Conservation (phyloP, 2,888 invertebrate species). For the Bembecia ichneumoniformis region DNA sequence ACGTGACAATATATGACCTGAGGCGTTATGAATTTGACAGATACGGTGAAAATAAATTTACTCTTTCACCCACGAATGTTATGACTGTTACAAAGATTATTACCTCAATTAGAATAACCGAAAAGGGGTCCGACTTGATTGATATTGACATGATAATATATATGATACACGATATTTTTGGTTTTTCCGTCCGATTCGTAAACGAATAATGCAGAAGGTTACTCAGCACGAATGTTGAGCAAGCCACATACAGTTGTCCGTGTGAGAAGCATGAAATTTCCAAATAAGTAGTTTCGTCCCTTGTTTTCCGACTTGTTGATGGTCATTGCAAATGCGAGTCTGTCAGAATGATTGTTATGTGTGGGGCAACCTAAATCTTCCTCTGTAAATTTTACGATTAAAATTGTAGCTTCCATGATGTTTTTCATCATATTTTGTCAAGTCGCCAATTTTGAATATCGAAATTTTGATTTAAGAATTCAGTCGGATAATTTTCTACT, state of each 20-base stretch:
- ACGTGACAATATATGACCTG: too few species aligned
- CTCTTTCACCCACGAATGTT: too few species aligned
- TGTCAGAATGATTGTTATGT: slow-evolving; percentile 4
- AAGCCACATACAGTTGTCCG: slow-evolving; percentile 9
- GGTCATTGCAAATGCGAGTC: slow-evolving; percentile 18
- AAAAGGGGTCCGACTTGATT: too few species aligned
- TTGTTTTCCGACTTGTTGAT: slow-evolving; percentile 13
- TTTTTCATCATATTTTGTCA: slow-evolving; percentile 8
- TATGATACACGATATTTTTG: slow-evolving; percentile 13
- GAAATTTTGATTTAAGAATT: slow-evolving; percentile 13
- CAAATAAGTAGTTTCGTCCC: slow-evolving; percentile 6
- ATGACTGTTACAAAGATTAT: too few species aligned
- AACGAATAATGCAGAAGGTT: slow-evolving; percentile 13
- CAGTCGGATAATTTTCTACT: slow-evolving; percentile 11
- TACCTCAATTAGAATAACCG: too few species aligned
- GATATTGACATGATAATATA: too few species aligned
- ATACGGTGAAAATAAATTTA: too few species aligned
- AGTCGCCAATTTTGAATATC: slow-evolving; percentile 8
- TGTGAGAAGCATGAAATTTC: slow-evolving; percentile 11
- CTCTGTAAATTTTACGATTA: slow-evolving; percentile 8
- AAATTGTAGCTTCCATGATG: slow-evolving; percentile 9
- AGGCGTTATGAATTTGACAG: too few species aligned
- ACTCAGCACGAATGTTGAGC: slow-evolving; percentile 17
- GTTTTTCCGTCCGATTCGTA: slow-evolving; percentile 12
- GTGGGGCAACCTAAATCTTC: slow-evolving; percentile 6